Evolutionary conservation across 2,113 vertebrate species (phyloP).

Genomic region (Microtus ochrogaster): DNA sequence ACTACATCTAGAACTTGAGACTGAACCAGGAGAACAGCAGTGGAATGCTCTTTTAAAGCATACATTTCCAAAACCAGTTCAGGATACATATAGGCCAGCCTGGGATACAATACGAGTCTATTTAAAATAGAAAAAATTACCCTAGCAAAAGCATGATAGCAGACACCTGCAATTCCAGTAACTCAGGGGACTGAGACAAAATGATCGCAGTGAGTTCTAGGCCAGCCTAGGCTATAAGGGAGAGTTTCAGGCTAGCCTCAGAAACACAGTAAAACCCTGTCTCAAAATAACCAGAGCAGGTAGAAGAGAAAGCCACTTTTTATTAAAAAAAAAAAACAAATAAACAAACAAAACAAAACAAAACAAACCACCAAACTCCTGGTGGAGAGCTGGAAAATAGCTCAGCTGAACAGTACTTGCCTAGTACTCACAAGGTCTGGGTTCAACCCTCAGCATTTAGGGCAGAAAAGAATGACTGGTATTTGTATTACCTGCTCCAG

Average conservation of each 20-base stretch:
- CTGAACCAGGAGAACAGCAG: background rate
- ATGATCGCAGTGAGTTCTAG: background rate
- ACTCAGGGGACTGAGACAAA: background rate
- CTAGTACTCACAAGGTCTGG: background rate
- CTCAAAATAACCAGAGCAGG: background rate
- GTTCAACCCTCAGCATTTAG: background rate
- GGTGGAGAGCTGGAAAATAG: background rate
- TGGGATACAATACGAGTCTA: background rate
- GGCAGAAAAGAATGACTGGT: background rate
- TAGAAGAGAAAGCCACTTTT: background rate
- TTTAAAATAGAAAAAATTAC: background rate
- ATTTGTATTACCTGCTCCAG: conserved; percentile 37
- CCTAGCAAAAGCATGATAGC: background rate
- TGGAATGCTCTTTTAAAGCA: background rate
- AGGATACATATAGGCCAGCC: background rate
- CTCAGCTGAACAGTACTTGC: background rate
- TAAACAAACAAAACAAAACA: too few relatives aligned
- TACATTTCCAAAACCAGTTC: background rate
- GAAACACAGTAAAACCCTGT: background rate
- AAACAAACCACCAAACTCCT: too few relatives aligned
- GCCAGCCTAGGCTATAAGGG: background rate
- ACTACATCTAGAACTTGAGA: background rate
- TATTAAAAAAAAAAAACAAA: too few relatives aligned
- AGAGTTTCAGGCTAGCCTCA: background rate
- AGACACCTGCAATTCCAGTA: background rate